Evolutionary conservation across 2,888 invertebrate genomes (phyloP), one percentile per base, ranked within the genome.

Genomic region (Colletes collaris): DNA sequence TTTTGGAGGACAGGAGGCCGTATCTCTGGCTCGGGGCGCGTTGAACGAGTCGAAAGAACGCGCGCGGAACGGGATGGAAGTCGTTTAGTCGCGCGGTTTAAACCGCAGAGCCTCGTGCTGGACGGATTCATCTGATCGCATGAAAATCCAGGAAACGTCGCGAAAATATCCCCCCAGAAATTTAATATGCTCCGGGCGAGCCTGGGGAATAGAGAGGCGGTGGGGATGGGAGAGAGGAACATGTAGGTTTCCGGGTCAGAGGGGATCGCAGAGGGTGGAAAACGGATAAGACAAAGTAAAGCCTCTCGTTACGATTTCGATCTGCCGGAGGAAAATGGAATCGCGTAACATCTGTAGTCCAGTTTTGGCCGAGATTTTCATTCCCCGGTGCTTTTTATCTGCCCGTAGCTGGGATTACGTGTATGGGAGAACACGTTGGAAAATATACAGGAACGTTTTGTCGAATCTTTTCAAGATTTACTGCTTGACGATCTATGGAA

Each of bases 171-270:
- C 82, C 27, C 73, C 60, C 72, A 78, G 82, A 87, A 83, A 88
- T 88, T 87, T 85, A 89, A 90, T 87, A 86, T 79, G 87, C 85
- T 86, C 77, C 70, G 67, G 84, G 85, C 81, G 63, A 79, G 50
- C 65, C 35, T 68, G 16, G 40, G 53, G 11, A 50, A 63, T 50
- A n/a, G 49, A 6, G 35, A 11, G 6, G n/a, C 4, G 62, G 13
- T 5, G 53, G 0, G 10, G 37, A n/a, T n/a, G 16, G n/a, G 27
- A 4, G n/a, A 6, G 11, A 81, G 80, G 74, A 79, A 81, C 84
- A 89, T 87, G 83, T 89, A 80, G 86, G 85, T 79, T 86, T 86
- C 58, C 82, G 69, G 87, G 89, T 90, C 85, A 88, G 86, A 88
- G 76, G 80, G 83, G 70, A 77, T 77, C 71, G 49, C 66, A 60